Conservation (phyloP, 2,113 vertebrate genomes). For the Anolis carolinensis region DNA sequence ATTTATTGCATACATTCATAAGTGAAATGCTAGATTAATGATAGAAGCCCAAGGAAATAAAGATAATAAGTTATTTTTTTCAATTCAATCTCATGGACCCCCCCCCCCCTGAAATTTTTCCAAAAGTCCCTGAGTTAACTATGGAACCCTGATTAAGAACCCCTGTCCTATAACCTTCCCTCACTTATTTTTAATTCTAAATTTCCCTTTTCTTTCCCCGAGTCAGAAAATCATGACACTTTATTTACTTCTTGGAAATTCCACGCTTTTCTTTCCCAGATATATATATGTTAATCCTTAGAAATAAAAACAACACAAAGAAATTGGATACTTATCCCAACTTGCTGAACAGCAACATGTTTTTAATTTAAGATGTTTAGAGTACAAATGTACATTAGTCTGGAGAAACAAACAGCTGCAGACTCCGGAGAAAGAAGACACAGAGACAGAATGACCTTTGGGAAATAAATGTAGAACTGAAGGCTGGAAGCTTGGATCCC, state of each 20-base stretch:
- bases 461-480: constrained; percentile 57
- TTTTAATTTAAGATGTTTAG: constrained; percentile 62
- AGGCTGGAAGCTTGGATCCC: constrained; percentile 49
- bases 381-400: constrained; percentile 49
- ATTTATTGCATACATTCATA: too few relatives aligned
- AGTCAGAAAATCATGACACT: neutral
- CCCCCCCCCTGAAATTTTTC: too few relatives aligned
- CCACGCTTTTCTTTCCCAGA: neutral
- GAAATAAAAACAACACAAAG: neutral
- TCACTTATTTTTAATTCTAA: neutral
- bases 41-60: too few relatives aligned
- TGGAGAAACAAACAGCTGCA: constrained; percentile 28
- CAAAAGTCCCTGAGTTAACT: too few relatives aligned
- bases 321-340: constrained; percentile 59
- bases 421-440: constrained; percentile 42
- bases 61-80: too few relatives aligned
- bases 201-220: neutral
- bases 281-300: neutral
- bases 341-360: constrained; percentile 59
- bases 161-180: neutral
- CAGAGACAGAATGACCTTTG: neutral
- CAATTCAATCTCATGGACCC: too few relatives aligned
- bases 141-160: too few relatives aligned
- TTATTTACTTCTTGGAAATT: neutral
- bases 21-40: too few relatives aligned